Evolutionary conservation across 2,113 vertebrate species (phyloP), one percentile per base, ranked within the genome.

Genomic region (Neolamprologus variostigma): DNA sequence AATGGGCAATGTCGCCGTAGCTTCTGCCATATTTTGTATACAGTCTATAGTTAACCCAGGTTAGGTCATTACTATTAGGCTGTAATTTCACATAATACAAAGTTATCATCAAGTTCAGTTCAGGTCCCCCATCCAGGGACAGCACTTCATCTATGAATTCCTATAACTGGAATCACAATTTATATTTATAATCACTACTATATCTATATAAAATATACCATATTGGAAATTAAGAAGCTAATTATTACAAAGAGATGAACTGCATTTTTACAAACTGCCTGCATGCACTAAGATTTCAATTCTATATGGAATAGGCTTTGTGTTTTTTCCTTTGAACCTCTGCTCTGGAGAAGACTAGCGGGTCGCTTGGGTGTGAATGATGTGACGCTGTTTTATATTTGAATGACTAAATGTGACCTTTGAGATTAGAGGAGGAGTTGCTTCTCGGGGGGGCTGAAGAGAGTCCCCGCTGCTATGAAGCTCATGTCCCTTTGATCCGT

Each of bases 321-420:
- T 73, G 14, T 28, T 5, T 55, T 51, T 88, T 71, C 33, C 7
- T 84, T 12, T 81, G 40, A 80, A 80, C 51, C 61, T 81, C 35
- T 26, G 79, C 71, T 85, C 76, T 73, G 71, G 37, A 76, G 31
- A 79, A 54, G 83, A 86, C 76, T 33, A 78, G 47, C 82, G 63
- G 89, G 89, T 83, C 83, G 83, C 82, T 51, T 55, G 82, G 81
- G 76, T 87, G 76, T 21, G 28, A 83, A 61, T 84, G 93, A 93
- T 93, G 91, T 79, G 90, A 91, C 89, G 90, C 91, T 90, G 92
- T 96, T 95, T 95, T 93, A 94, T 94, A 96, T 95, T 94, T 96
- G 95, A 94, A 95, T 95, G 95, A 92, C 94, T 94, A 94, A 94
- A 92, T 84, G 85, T 95, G 96, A 95, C 95, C 95, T 96, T 95